Evolutionary conservation across 2,797 vertebrate genomes (phyloP), one percentile per base, ranked within the genome.

Genomic region (Xerus rutilus): DNA sequence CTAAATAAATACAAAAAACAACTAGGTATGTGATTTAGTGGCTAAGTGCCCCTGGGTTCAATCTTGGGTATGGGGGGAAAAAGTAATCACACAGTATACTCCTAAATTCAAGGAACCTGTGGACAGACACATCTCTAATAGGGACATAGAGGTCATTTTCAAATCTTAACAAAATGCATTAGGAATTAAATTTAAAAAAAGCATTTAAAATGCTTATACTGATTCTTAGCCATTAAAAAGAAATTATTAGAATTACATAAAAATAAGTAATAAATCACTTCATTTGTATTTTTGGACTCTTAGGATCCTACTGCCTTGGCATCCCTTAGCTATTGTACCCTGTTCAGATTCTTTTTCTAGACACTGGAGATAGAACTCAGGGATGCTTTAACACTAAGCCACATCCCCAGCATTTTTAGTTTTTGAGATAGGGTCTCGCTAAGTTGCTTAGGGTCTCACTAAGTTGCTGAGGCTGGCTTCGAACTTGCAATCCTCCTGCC

Each of bases 161-260:
- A 86, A 83, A 83, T 74, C 57, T 49, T n/a, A 83, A 93, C 17
- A 92, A 93, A 92, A 93, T 67, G 21, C 52, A 82, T 64, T 88
- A 92, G n/a, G 45, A 59, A 73, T 89, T 89, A 39, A 89, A 39
- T 39, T 39, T 39, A 2, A 85, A 20, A 81, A 35, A 30, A 77
- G 23, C 9, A 81, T 70, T 89, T 86, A 79, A 87, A 94, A 86
- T 5, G 39, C n/a, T 93, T 93, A 52, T 52, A 77, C 67, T 93
- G 52, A 86, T 73, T 90, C 21, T 83, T 70, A n/a, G 64, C 3
- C 12, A 81, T 30, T 93, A 52, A 69, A 76, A 94, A 77, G 18
- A 62, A 82, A 93, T 72, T 96, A 92, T 59, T 92, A 52, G 32
- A 93, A 86, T 45, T 77, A 89, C 1, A 72, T 64, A 95, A 94